Percentiles rank a stretch among this genome's conserved stretches.
phyloP scores from a whole-genome alignment of 2,888 invertebrate genomes.

The Lasioglossum morio region DNA sequence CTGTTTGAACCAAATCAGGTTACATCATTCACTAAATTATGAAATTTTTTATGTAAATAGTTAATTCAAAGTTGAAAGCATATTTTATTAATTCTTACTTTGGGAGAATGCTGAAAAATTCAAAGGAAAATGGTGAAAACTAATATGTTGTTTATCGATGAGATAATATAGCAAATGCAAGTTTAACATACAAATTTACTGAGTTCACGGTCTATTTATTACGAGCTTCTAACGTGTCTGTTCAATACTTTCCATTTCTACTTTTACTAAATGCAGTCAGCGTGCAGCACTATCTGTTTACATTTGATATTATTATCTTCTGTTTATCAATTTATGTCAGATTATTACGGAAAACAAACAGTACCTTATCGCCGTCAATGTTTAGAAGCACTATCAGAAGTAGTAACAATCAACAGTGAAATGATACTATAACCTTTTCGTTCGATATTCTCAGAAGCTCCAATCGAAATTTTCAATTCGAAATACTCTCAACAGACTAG shows the following conservation, averaged over 20 bases:
- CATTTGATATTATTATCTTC: not conserved
- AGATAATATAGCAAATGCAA: not conserved
- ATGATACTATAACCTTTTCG: not conserved
- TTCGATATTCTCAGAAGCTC: not conserved
- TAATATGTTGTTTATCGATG: not conserved
- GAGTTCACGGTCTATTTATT: not conserved
- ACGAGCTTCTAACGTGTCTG: not conserved
- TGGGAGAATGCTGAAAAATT: not conserved
- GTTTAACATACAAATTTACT: not conserved
- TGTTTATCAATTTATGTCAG: constrained; percentile 17
- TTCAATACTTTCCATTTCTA: not conserved
- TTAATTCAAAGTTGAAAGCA: not conserved
- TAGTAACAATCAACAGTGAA: not conserved
- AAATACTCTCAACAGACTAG: not conserved
- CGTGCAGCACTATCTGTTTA: not conserved
- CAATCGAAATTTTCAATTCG: not conserved
- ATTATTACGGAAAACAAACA: not conserved
- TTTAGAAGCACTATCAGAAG: not conserved
- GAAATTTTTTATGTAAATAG: not conserved
- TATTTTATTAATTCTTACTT: not conserved
- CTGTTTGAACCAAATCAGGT: not conserved
- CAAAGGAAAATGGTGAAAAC: not conserved
- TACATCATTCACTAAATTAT: not conserved
- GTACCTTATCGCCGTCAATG: not conserved
- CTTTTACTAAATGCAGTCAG: not conserved